Conservation (phyloP, 2,113 vertebrate genomes). For the Ardeotis arabs region DNA sequence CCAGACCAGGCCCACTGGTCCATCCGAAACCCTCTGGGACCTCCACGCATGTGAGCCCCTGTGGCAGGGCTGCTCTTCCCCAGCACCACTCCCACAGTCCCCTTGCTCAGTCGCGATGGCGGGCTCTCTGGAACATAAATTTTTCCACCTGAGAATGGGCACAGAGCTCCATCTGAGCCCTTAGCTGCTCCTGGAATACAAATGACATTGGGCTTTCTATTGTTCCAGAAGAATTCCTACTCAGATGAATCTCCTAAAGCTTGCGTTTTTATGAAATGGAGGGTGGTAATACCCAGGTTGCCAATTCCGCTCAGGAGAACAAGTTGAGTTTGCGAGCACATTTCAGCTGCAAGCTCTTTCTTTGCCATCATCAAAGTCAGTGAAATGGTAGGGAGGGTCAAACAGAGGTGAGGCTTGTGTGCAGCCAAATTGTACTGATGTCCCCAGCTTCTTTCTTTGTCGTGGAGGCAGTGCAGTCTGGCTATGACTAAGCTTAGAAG, state of each 20-base stretch:
- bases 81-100: not conserved
- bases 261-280: not conserved
- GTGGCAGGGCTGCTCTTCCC: not conserved
- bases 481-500: not conserved
- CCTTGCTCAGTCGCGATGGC: not conserved
- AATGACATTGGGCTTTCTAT: not conserved
- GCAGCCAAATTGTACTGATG: not conserved
- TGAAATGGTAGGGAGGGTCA: not conserved
- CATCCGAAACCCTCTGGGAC: not conserved
- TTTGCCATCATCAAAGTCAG: not conserved
- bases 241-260: not conserved
- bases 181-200: not conserved
- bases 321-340: not conserved
- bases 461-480: not conserved
- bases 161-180: not conserved
- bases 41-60: not conserved
- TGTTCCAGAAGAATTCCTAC: not conserved
- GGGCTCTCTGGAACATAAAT: not conserved
- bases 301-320: not conserved
- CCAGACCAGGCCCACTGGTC: not conserved
- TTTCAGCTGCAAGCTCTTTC: not conserved
- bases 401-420: not conserved
- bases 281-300: not conserved
- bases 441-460: not conserved
- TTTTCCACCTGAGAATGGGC: not conserved